phyloP scores from a whole-genome alignment of 1,140 invertebrate genomes.

The Brevipalpus yothersi region DNA sequence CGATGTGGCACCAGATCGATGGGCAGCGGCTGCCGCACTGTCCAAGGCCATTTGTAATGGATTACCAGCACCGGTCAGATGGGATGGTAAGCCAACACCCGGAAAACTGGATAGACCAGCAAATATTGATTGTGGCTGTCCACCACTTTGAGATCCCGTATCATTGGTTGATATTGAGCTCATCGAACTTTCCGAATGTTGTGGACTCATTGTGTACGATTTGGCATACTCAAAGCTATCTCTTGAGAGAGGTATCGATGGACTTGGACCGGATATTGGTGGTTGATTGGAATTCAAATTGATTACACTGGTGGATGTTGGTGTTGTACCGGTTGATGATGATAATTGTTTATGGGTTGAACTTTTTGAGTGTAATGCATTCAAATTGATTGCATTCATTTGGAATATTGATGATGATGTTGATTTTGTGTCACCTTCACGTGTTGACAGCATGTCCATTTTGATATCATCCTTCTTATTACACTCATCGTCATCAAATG shows the following conservation, averaged over 20 bases:
- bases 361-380: too few species aligned
- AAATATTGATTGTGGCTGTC: not conserved
- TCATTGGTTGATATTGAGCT: constrained; percentile 6
- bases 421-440: not conserved
- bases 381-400: too few species aligned
- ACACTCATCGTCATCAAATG: not conserved
- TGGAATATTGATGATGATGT: not conserved
- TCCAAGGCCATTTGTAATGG: constrained; percentile 8
- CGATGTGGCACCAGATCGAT: constrained; percentile 3
- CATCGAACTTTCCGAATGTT: constrained; percentile 8
- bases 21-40: not conserved
- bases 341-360: not conserved
- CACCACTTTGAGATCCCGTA: not conserved
- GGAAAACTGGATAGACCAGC: constrained; percentile 4
- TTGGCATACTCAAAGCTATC: constrained; percentile 1
- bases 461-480: not conserved
- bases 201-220: constrained; percentile 4
- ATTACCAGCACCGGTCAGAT: not conserved
- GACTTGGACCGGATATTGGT: too few species aligned
- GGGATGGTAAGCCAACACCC: not conserved
- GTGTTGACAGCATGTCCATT: not conserved
- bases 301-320: constrained; percentile 2
- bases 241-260: not conserved
- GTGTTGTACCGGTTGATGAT: constrained; percentile 6
- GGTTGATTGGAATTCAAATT: too few species aligned